Evolutionary conservation across 2,797 vertebrate genomes (phyloP).

Genomic region (Neosalanx taihuensis): DNA sequence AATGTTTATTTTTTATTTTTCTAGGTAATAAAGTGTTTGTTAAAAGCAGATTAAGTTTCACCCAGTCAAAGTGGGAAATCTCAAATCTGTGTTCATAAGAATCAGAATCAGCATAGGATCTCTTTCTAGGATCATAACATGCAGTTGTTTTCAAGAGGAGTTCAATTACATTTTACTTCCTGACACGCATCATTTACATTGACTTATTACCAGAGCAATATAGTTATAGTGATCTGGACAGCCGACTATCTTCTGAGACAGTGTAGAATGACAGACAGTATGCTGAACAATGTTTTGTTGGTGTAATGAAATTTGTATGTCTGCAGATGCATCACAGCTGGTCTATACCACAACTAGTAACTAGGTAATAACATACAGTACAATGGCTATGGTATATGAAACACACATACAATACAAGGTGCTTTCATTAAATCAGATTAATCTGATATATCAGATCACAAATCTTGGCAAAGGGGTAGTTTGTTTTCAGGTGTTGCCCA

Average conservation of each 20-base stretch:
- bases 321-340: neutral
- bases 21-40: neutral
- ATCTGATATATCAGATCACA: too few relatives aligned
- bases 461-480: too few relatives aligned
- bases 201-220: too few relatives aligned
- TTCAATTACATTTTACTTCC: too few relatives aligned
- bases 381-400: too few relatives aligned
- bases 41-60: constrained; percentile 1
- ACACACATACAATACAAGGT: too few relatives aligned
- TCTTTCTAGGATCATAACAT: neutral
- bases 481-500: neutral
- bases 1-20: too few relatives aligned
- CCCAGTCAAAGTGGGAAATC: neutral
- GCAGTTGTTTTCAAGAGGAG: neutral
- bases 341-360: neutral
- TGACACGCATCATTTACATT: too few relatives aligned
- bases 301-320: neutral
- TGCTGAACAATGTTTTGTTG: neutral
- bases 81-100: neutral
- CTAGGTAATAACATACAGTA: too few relatives aligned
- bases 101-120: neutral
- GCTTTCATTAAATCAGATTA: too few relatives aligned
- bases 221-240: too few relatives aligned
- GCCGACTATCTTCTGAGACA: too few relatives aligned
- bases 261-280: neutral